Percentiles rank a stretch among this genome's conserved stretches.
Conservation (phyloP, 35 echinoderm and acorn worm genomes). For the Hemicentrotus pulcherrimus region DNA sequence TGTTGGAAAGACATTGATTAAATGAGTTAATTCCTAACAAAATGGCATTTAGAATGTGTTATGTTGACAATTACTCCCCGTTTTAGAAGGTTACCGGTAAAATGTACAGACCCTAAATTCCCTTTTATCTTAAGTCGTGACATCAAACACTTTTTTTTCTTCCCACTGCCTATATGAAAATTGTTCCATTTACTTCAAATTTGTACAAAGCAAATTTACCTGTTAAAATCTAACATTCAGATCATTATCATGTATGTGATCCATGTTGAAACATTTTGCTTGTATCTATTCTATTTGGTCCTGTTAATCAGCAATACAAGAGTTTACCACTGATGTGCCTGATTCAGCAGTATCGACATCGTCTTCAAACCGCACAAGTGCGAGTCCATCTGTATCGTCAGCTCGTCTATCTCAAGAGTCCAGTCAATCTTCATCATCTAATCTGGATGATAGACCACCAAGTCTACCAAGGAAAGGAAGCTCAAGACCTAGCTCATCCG, state of each 20-base stretch:
- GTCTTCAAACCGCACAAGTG: conserved; percentile 22
- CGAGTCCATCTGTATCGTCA: neutral
- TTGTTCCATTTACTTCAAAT: neutral
- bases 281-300: neutral
- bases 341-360: neutral
- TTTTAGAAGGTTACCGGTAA: neutral
- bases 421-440: conserved; percentile 22
- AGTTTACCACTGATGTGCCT: neutral
- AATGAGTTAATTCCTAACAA: neutral
- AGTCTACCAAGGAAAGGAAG: neutral
- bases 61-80: neutral
- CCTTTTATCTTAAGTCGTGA: neutral
- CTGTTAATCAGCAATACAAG: neutral
- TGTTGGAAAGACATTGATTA: neutral
- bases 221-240: neutral
- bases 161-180: neutral
- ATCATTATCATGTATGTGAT: neutral
- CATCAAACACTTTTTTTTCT: neutral
- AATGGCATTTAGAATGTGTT: neutral
- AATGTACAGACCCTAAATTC: neutral
- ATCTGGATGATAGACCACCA: neutral
- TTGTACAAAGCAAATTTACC: neutral
- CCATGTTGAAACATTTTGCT: neutral
- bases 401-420: conserved; percentile 25
- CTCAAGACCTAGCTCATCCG: conserved; percentile 34